Evolutionary conservation across 2,113 vertebrate species (phyloP).

Genomic region (Tragelaphus scriptus): DNA sequence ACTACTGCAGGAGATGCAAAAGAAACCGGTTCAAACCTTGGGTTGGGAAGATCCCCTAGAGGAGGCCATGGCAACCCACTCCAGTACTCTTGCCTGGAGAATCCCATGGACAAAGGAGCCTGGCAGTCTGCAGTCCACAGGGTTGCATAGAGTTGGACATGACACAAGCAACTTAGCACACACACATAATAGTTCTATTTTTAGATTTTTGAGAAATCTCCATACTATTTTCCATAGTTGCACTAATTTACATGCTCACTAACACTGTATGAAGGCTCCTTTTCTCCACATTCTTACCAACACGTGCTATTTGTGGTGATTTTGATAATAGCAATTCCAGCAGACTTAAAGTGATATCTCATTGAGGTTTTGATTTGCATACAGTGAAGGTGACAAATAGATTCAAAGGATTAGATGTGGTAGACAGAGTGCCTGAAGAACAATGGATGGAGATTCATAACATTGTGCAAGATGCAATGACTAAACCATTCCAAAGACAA

Average conservation of each 20-base stretch:
- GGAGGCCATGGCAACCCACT: background rate
- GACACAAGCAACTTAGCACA: rapidly evolving
- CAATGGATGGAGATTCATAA: background rate
- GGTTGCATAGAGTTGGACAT: background rate
- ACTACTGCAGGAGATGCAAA: background rate
- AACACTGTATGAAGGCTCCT: background rate
- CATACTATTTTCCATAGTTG: background rate
- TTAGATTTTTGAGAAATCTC: background rate
- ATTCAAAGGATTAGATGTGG: background rate
- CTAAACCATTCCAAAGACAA: background rate
- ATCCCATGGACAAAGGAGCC: background rate
- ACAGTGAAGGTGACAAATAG: background rate
- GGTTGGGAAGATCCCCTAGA: background rate
- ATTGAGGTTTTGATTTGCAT: background rate
- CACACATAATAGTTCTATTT: background rate
- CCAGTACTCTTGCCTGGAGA: background rate
- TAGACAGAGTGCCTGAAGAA: background rate
- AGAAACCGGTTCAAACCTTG: background rate
- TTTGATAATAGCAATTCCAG: background rate
- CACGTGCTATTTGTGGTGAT: background rate
- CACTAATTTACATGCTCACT: background rate
- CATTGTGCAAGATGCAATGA: background rate
- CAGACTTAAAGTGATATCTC: background rate
- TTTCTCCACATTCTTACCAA: background rate
- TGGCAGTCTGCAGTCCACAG: background rate